A percentile compares a stretch with the other conserved stretches of the same genome.
These are phyloP conservation scores for Dendroctonus ponderosae DNA, from an alignment of 1,140 invertebrate species.

Conservation along the genomic window DNA sequence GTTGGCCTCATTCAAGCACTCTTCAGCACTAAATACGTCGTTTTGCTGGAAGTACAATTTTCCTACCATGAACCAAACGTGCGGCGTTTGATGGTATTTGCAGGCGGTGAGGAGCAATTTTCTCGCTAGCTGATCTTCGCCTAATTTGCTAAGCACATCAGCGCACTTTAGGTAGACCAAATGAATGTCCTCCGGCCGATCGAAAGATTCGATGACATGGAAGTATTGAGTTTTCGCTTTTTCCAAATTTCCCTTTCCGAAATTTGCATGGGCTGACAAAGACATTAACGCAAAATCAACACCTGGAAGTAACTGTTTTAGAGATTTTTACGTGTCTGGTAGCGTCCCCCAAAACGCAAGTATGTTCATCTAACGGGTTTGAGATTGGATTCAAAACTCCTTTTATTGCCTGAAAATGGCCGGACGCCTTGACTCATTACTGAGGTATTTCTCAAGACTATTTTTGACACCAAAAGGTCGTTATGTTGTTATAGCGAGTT, in stretches of 20 bases:
- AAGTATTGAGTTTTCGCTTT: constrained; percentile 42
- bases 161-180: constrained; percentile 40
- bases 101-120: constrained; percentile 43
- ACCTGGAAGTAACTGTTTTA: no score
- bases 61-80: constrained; percentile 44
- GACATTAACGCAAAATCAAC: no score
- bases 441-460: no score
- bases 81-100: constrained; percentile 44
- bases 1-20: constrained; percentile 46
- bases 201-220: constrained; percentile 38
- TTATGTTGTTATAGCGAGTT: no score
- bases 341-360: no score
- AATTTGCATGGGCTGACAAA: no score
- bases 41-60: constrained; percentile 43
- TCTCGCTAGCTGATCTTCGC: constrained; percentile 39
- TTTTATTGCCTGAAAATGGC: no score
- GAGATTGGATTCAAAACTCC: no score
- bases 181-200: constrained; percentile 44
- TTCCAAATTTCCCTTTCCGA: constrained; percentile 33
- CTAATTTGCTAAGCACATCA: constrained; percentile 31
- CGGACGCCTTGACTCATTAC: no score
- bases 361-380: no score
- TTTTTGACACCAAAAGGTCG: no score
- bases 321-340: no score
- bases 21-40: constrained; percentile 45